Conservation (phyloP, 2,113 vertebrate genomes). For the Rhinogobius similis region DNA sequence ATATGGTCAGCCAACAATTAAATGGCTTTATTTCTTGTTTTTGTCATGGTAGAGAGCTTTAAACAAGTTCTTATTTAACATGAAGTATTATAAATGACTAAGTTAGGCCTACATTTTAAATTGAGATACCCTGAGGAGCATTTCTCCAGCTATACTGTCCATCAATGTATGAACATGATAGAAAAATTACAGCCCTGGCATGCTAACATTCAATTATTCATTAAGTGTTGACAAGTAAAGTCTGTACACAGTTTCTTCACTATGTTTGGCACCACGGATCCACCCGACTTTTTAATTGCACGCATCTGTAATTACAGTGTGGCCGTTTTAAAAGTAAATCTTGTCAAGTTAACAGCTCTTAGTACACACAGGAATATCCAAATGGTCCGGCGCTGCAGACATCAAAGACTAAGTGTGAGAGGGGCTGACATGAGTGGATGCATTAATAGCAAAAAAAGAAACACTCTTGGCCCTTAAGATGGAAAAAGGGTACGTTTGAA, state of each 20-base stretch:
- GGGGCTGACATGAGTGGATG: constrained; percentile 31
- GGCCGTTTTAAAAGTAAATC: constrained; percentile 50
- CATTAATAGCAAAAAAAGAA: constrained; percentile 25
- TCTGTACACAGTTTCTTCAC: not conserved
- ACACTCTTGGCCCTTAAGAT: constrained; percentile 43
- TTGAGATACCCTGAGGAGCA: not conserved
- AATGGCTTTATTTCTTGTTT: too few species aligned
- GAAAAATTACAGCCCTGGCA: not conserved
- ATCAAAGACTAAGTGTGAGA: constrained; percentile 43
- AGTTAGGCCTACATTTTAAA: not conserved
- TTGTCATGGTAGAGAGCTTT: too few species aligned
- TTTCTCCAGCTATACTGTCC: not conserved
- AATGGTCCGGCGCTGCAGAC: constrained; percentile 27
- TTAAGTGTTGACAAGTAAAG: not conserved
- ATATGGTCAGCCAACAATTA: too few species aligned
- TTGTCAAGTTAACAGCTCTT: constrained; percentile 33
- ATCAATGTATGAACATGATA: not conserved
- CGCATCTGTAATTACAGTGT: constrained; percentile 12
- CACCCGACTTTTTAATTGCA: constrained; percentile 6
- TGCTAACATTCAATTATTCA: not conserved
- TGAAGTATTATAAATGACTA: not conserved
- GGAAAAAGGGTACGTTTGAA: constrained; percentile 33
- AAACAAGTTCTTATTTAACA: too few species aligned
- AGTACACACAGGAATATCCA: constrained; percentile 15
- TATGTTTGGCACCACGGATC: not conserved